Conservation (phyloP, 2,888 invertebrate species). For the Andricus quercusramuli region DNA sequence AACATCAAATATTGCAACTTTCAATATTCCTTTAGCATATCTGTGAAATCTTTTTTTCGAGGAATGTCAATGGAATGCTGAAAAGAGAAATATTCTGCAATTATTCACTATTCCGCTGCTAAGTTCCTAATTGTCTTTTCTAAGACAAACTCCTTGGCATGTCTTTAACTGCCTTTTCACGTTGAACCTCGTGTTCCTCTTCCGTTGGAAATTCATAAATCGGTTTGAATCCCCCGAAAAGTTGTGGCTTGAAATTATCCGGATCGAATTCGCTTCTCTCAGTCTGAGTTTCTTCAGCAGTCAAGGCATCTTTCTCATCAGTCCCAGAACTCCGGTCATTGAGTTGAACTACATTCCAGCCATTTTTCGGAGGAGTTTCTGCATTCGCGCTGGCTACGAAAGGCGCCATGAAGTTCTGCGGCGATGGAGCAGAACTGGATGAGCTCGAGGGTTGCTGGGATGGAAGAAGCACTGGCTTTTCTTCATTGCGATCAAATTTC, state of each 20-base stretch:
- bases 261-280: conserved; percentile 80
- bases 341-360: conserved; percentile 81
- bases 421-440: conserved; percentile 77
- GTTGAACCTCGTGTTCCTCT: conserved; percentile 46
- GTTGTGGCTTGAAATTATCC: conserved; percentile 85
- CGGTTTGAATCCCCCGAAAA: conserved; percentile 86
- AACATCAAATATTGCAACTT: background rate
- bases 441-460: conserved; percentile 75
- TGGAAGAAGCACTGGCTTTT: conserved; percentile 70
- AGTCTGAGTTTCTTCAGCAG: conserved; percentile 63
- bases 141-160: conserved; percentile 51
- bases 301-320: conserved; percentile 56
- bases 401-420: conserved; percentile 84
- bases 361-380: conserved; percentile 81
- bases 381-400: conserved; percentile 85
- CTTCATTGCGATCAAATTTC: conserved; percentile 55
- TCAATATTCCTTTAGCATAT: background rate
- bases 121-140: conserved; percentile 43
- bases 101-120: conserved; percentile 41
- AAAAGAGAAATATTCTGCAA: background rate
- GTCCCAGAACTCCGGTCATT: conserved; percentile 9
- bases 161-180: conserved; percentile 43
- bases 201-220: conserved; percentile 80
- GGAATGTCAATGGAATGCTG: background rate
- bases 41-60: background rate